These are phyloP conservation scores for Iselma pallidipennis DNA, from an alignment of 2,888 invertebrate species.

Conservation along the genomic window DNA sequence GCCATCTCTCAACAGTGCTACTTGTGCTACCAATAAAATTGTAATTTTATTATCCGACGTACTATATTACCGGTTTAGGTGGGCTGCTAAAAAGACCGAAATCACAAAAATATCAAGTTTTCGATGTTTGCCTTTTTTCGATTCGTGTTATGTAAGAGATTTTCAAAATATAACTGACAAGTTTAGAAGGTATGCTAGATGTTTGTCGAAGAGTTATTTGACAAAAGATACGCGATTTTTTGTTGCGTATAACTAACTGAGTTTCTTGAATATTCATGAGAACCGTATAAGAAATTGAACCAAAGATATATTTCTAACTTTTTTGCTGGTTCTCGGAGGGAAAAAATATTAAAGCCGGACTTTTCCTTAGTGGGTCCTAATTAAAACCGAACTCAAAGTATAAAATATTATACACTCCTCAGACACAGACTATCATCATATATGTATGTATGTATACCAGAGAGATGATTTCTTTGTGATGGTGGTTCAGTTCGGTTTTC, in stretches of 20 bases:
- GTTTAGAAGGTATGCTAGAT: too few species aligned
- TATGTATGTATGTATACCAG: too few species aligned
- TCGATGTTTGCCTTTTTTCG: background rate
- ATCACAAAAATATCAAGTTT: background rate
- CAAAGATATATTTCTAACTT: background rate
- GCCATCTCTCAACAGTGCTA: background rate
- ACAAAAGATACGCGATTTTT: background rate
- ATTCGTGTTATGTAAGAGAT: background rate
- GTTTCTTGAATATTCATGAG: background rate
- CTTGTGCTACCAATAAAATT: slow-evolving; percentile 12
- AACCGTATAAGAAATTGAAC: background rate
- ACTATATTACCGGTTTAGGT: slow-evolving; percentile 16
- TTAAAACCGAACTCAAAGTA: slow-evolving; percentile 21
- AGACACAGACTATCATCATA: slow-evolving; percentile 6
- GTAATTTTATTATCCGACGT: slow-evolving; percentile 13
- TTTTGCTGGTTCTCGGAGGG: background rate
- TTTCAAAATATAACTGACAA: too few species aligned
- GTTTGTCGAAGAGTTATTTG: background rate
- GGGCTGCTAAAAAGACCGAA: background rate
- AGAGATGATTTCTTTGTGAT: background rate
- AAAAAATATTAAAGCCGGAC: background rate
- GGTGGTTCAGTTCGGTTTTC: slow-evolving; percentile 15
- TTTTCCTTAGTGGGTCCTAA: slow-evolving; percentile 8
- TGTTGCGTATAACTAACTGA: background rate
- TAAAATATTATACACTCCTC: slow-evolving; percentile 16